phyloP scores from a whole-genome alignment of 2,113 vertebrate species.

The Bos javanicus region DNA sequence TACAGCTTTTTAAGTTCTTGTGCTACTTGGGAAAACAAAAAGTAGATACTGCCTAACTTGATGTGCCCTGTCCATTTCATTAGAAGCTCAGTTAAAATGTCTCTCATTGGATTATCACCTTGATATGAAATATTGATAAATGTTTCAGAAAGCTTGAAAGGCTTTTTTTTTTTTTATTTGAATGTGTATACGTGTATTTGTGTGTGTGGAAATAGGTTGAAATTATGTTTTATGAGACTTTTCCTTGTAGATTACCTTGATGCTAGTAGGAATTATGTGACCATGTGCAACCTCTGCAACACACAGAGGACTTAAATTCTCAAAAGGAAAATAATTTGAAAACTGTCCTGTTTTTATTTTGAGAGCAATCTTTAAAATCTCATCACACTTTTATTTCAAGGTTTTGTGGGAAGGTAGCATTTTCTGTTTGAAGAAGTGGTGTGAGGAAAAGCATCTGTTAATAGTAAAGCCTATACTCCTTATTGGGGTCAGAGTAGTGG shows the following conservation, averaged over 20 bases:
- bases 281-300: not conserved
- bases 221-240: not conserved
- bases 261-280: not conserved
- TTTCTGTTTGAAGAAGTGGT: constrained; percentile 15
- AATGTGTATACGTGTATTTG: not conserved
- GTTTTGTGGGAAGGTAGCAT: not conserved
- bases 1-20: not conserved
- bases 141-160: not conserved
- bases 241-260: not conserved
- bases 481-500: not conserved
- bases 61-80: not conserved
- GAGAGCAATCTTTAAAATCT: not conserved
- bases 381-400: not conserved
- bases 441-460: not conserved
- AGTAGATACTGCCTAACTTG: not conserved
- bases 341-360: not conserved
- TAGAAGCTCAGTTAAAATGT: not conserved
- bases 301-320: not conserved
- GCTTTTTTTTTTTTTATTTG: not conserved
- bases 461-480: not conserved
- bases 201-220: not conserved
- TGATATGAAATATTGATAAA: not conserved
- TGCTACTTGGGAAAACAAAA: not conserved
- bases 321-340: constrained; percentile 11
- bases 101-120: not conserved